A percentile compares a stretch with the other conserved stretches of the same genome.
Evolutionary conservation across 2,888 invertebrate species (phyloP).

Genomic region (Polydrusus cervinus): DNA sequence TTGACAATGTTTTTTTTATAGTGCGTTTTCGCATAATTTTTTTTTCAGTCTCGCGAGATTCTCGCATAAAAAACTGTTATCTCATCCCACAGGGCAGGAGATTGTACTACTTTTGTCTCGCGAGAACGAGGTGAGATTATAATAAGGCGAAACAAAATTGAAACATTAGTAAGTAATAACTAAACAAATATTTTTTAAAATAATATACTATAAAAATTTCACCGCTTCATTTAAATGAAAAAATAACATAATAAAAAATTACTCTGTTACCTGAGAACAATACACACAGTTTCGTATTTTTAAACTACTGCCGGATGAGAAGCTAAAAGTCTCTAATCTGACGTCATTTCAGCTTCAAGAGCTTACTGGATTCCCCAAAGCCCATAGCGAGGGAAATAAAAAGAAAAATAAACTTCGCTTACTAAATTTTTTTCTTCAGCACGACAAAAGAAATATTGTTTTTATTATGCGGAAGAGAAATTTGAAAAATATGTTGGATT

Average conservation of each 20-base stretch:
- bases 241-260: constrained; percentile 3
- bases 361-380: constrained; percentile 20
- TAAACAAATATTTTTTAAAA: no score
- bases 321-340: constrained; percentile 16
- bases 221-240: neutral
- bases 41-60: no score
- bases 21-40: no score
- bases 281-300: neutral
- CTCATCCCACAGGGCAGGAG: no score
- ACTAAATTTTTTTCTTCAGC: constrained; percentile 9
- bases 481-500: neutral
- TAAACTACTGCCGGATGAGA: constrained; percentile 14
- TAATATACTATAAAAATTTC: no score
- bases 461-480: constrained; percentile 7
- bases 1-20: no score
- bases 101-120: no score
- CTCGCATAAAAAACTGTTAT: no score
- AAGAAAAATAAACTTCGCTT: constrained; percentile 16
- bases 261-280: constrained; percentile 12
- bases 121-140: no score
- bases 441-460: constrained; percentile 15
- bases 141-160: no score
- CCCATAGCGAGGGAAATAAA: constrained; percentile 13
- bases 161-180: no score
- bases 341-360: constrained; percentile 17